phyloP scores from a whole-genome alignment of 23 tunicate species.

The Ciona savignyi region DNA sequence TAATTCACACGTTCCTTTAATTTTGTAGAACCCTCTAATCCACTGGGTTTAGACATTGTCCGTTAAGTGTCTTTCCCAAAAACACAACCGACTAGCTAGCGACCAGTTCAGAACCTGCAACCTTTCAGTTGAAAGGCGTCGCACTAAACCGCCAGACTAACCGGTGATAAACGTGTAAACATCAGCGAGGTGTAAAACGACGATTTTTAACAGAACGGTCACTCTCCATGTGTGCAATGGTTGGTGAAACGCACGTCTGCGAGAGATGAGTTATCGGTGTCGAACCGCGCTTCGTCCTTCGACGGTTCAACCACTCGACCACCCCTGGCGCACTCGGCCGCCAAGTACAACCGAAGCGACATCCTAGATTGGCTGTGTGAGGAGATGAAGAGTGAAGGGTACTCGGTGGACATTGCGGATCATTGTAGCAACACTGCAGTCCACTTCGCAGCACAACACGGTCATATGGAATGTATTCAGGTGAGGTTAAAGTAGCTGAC shows the following conservation, averaged over 20 bases:
- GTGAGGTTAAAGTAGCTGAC: conserved; percentile 18
- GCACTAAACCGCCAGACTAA: no score
- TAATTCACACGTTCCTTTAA: no score
- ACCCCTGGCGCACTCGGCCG: conserved; percentile 81
- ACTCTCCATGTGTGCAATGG: conserved; percentile 81
- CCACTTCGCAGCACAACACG: conserved; percentile 79
- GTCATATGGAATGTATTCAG: conserved; percentile 69
- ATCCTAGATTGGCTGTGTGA: conserved; percentile 87
- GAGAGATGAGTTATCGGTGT: conserved; percentile 60
- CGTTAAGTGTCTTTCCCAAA: no score
- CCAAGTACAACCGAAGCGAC: conserved; percentile 51
- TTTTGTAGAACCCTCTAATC: no score
- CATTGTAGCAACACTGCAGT: conserved; percentile 70
- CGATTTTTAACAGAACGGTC: conserved; percentile 46
- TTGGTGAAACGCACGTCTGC: conserved; percentile 61
- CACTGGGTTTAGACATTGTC: no score
- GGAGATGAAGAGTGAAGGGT: conserved; percentile 54
- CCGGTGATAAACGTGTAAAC: no score
- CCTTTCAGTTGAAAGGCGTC: no score
- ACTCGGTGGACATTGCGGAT: conserved; percentile 53
- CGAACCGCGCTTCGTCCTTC: conserved; percentile 58
- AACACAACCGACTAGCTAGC: no score
- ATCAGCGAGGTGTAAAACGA: not conserved
- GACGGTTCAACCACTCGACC: conserved; percentile 85
- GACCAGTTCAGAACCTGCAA: no score